phyloP scores from a whole-genome alignment of 2,797 vertebrate genomes.

The Myripristis jacobus region DNA sequence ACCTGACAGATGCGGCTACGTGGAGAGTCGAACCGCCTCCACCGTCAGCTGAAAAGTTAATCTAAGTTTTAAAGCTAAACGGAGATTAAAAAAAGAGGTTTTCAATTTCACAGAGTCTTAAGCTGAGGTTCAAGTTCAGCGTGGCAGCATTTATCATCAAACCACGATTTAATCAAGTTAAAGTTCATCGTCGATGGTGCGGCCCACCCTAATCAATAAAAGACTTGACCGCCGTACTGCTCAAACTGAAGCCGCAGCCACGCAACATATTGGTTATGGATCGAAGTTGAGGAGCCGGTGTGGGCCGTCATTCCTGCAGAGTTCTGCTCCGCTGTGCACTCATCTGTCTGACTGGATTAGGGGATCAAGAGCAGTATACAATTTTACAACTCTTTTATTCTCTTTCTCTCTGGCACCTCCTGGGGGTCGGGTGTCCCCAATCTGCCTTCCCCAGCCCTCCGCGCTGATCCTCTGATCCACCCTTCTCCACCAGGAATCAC shows the following conservation, averaged over 20 bases:
- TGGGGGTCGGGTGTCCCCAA: not conserved
- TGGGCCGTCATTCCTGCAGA: slow-evolving; percentile 17
- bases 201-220: too few relatives aligned
- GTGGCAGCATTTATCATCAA: too few relatives aligned
- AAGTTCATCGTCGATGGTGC: too few relatives aligned
- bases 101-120: too few relatives aligned
- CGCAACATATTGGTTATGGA: slow-evolving; percentile 25
- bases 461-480: slow-evolving; percentile 38
- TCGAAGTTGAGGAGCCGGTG: slow-evolving; percentile 7
- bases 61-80: too few relatives aligned
- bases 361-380: slow-evolving; percentile 12
- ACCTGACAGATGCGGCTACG: too few relatives aligned
- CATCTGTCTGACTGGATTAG: slow-evolving; percentile 36
- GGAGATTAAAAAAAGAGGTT: too few relatives aligned
- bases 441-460: slow-evolving; percentile 2
- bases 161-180: too few relatives aligned
- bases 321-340: not conserved
- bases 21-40: too few relatives aligned
- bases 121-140: too few relatives aligned
- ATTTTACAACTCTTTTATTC: slow-evolving; percentile 37
- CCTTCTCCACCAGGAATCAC: slow-evolving; percentile 26
- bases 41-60: too few relatives aligned
- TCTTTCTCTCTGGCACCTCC: slow-evolving; percentile 26
- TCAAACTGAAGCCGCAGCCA: slow-evolving; percentile 30
- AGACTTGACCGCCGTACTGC: not conserved